These are phyloP conservation scores for Xylocopa sonorina DNA, from an alignment of 1,140 invertebrate genomes.

Conservation along the genomic window DNA sequence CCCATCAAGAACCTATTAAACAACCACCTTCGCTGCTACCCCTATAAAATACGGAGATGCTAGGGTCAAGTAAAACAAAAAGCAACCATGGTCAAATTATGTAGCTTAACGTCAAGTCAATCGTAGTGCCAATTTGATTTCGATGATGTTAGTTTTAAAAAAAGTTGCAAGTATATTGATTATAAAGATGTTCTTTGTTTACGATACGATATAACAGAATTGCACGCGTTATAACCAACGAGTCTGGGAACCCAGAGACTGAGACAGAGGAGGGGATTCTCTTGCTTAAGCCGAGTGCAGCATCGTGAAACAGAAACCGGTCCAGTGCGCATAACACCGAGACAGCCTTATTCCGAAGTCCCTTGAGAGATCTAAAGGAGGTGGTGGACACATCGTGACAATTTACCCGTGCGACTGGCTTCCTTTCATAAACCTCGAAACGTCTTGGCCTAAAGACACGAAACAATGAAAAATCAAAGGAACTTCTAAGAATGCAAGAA, in stretches of 20 bases:
- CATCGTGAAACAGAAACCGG: constrained; percentile 59
- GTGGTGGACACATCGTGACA: constrained; percentile 25
- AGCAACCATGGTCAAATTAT: constrained; percentile 1
- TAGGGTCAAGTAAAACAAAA: background rate
- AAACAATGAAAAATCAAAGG: constrained; percentile 33
- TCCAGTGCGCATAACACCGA: constrained; percentile 47
- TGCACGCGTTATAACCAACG: constrained; percentile 6
- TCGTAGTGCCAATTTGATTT: background rate
- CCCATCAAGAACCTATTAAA: no score
- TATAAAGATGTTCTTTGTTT: constrained; percentile 21
- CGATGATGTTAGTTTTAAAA: background rate
- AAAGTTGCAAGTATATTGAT: constrained; percentile 16
- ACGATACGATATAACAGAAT: constrained; percentile 18
- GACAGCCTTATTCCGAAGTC: constrained; percentile 40
- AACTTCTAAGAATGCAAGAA: constrained; percentile 12
- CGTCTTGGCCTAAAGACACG: background rate
- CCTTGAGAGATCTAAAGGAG: constrained; percentile 25
- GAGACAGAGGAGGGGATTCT: background rate
- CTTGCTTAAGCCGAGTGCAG: constrained; percentile 13
- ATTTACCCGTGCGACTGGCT: constrained; percentile 26
- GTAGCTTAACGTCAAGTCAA: background rate
- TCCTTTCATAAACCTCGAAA: constrained; percentile 10
- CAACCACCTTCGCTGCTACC: no score
- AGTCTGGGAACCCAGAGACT: constrained; percentile 1
- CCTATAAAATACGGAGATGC: background rate